A percentile compares a stretch with the other conserved stretches of the same genome.
phyloP scores from a whole-genome alignment of 2,888 invertebrate species.

The Fragum fragum region DNA sequence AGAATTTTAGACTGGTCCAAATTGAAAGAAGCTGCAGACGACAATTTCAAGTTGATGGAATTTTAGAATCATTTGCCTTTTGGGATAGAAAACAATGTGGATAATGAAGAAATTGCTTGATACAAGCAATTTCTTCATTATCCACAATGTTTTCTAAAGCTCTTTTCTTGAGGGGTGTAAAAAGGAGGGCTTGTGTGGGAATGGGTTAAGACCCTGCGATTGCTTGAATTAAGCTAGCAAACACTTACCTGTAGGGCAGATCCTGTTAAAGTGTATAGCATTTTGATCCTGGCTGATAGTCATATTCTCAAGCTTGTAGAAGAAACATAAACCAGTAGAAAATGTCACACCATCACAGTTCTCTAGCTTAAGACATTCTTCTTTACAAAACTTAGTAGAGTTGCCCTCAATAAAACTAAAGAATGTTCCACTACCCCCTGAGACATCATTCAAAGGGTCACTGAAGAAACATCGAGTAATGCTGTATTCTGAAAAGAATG shows the following conservation, averaged over 20 bases:
- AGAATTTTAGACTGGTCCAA: too few species aligned
- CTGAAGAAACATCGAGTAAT: constrained; percentile 24
- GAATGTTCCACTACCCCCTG: background rate
- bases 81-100: too few species aligned
- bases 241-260: constrained; percentile 34
- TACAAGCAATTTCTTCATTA: too few species aligned
- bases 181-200: too few species aligned
- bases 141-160: too few species aligned
- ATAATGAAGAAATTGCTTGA: too few species aligned
- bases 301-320: constrained; percentile 14
- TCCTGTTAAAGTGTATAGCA: constrained; percentile 12
- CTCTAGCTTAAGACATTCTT: constrained; percentile 3
- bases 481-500: constrained; percentile 12
- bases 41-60: too few species aligned
- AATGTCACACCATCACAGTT: constrained; percentile 8
- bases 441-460: background rate
- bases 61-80: too few species aligned
- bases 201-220: too few species aligned
- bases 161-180: too few species aligned
- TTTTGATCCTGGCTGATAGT: background rate
- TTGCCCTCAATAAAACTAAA: background rate
- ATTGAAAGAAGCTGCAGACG: too few species aligned
- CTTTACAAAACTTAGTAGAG: background rate
- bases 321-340: background rate
- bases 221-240: too few species aligned